Percentiles rank a stretch among this genome's conserved stretches.
These are phyloP conservation scores for Drosophila ambigua DNA, from an alignment of 1,140 invertebrate genomes.

Conservation along the genomic window DNA sequence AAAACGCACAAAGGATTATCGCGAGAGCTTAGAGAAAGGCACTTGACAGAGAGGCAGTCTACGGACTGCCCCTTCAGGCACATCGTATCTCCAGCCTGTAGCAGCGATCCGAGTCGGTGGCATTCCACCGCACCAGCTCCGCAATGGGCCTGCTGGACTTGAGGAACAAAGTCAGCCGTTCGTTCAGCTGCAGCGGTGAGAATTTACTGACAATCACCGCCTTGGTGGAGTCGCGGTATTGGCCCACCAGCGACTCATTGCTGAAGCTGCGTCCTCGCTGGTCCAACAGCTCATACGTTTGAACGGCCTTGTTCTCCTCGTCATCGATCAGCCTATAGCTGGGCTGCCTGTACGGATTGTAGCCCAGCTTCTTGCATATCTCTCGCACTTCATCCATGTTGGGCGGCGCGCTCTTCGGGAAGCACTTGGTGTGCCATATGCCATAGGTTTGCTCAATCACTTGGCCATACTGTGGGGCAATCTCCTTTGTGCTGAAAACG, in stretches of 20 bases:
- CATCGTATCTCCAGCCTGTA: constrained; percentile 76
- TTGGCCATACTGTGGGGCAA: constrained; percentile 84
- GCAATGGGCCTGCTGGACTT: constrained; percentile 80
- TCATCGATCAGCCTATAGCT: constrained; percentile 79
- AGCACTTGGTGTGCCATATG: constrained; percentile 87
- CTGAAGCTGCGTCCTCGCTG: constrained; percentile 61
- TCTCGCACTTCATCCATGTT: constrained; percentile 76
- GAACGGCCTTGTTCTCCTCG: constrained; percentile 57
- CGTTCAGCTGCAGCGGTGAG: constrained; percentile 73
- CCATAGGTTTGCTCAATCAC: constrained; percentile 85
- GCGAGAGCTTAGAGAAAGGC: constrained; percentile 14
- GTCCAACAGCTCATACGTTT: constrained; percentile 62
- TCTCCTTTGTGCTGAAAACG: constrained; percentile 32
- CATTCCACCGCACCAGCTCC: constrained; percentile 72
- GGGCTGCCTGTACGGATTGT: constrained; percentile 67
- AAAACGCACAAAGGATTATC: constrained; percentile 68
- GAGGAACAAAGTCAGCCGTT: constrained; percentile 73
- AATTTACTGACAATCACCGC: constrained; percentile 76
- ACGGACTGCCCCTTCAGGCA: constrained; percentile 31
- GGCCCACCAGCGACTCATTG: constrained; percentile 58
- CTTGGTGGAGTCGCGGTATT: constrained; percentile 75
- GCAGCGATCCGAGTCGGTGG: constrained; percentile 71
- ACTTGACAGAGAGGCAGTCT: not conserved
- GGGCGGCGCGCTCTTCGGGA: constrained; percentile 76
- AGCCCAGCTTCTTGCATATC: constrained; percentile 84